Conservation (phyloP, 2,888 invertebrate genomes). For the Parnassius mnemosyne region DNA sequence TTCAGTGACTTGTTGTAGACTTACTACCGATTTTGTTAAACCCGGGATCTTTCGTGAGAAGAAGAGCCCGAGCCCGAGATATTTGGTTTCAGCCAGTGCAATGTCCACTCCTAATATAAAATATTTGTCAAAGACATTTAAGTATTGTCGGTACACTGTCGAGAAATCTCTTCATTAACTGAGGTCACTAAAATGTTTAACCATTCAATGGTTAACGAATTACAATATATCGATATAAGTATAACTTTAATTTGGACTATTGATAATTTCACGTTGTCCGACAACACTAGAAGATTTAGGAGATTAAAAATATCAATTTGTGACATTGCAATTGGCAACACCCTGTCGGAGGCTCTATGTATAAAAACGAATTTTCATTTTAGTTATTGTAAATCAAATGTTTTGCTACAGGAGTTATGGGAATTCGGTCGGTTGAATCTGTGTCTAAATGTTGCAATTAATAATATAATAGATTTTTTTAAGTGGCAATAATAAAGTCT, state of each 20-base stretch:
- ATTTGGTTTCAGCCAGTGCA: neutral
- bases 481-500: neutral
- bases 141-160: neutral
- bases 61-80: neutral
- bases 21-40: conserved; percentile 73
- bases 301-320: neutral
- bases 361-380: conserved; percentile 13
- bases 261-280: neutral
- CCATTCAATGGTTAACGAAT: too few species aligned
- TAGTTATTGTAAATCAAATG: conserved; percentile 13
- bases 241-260: too few species aligned
- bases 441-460: neutral
- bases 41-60: neutral
- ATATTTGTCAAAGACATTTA: neutral
- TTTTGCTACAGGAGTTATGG: conserved; percentile 9
- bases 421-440: conserved; percentile 4
- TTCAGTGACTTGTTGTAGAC: conserved; percentile 66
- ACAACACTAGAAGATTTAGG: conserved; percentile 1
- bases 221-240: too few species aligned
- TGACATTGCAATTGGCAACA: conserved; percentile 11
- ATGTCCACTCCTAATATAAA: neutral
- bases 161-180: too few species aligned
- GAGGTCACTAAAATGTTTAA: too few species aligned
- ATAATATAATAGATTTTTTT: neutral
- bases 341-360: conserved; percentile 12